A percentile compares a stretch with the other conserved stretches of the same genome.
These are phyloP conservation scores for Ispidina lecontei DNA, from an alignment of 2,797 vertebrate genomes.

Conservation along the genomic window DNA sequence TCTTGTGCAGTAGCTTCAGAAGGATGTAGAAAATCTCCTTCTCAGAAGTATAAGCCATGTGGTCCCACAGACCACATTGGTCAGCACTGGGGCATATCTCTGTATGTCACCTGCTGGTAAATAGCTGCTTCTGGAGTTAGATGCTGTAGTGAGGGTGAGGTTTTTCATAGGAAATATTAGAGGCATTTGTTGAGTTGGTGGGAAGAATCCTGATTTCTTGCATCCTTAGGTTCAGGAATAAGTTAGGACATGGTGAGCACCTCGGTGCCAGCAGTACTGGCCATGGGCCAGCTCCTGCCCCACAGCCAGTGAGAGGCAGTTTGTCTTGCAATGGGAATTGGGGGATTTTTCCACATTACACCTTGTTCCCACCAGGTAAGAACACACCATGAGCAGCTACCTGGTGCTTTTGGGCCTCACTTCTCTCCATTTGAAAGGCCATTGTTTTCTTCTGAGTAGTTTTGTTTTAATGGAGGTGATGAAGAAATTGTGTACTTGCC, in stretches of 20 bases:
- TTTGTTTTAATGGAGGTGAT: neutral
- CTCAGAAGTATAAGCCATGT: fast-evolving
- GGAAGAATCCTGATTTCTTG: neutral
- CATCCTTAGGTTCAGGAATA: neutral
- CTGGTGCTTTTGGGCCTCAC: neutral
- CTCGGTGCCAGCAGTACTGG: neutral
- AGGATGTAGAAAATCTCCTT: neutral
- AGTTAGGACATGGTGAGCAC: neutral
- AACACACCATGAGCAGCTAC: neutral
- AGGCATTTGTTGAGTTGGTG: neutral
- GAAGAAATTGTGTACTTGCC: constrained; percentile 5
- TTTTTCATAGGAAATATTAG: neutral
- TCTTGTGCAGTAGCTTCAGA: neutral
- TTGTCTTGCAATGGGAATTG: neutral
- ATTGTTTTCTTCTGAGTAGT: neutral
- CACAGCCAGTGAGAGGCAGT: fast-evolving
- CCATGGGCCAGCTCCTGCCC: neutral
- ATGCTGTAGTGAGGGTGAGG: neutral
- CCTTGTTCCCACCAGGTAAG: neutral
- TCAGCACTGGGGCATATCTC: neutral
- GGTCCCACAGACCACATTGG: neutral
- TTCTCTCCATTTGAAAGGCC: neutral
- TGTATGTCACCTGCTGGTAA: neutral
- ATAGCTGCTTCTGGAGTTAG: neutral
- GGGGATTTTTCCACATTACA: neutral